Evolutionary conservation across 2,797 vertebrate genomes (phyloP).

Genomic region (Peromyscus nudipes): DNA sequence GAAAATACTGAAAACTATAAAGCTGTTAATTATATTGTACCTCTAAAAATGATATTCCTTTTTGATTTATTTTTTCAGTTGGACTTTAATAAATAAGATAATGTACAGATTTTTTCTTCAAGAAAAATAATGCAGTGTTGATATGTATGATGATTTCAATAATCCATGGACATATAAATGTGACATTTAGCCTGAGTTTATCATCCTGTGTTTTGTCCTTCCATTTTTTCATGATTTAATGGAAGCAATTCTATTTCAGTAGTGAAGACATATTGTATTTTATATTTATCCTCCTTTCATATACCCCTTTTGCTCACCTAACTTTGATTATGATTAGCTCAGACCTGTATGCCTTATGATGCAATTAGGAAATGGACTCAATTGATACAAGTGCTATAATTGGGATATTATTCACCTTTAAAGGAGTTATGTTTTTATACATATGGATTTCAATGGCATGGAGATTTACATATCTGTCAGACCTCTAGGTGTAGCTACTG

Average conservation of each 20-base stretch:
- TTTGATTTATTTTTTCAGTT: background rate
- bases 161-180: background rate
- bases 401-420: background rate
- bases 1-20: background rate
- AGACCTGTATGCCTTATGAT: background rate
- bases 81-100: background rate
- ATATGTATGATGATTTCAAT: background rate
- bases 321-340: background rate
- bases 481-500: background rate
- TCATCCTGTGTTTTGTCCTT: background rate
- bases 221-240: background rate
- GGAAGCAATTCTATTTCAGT: background rate
- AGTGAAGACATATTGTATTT: background rate
- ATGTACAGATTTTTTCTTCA: background rate
- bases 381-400: background rate
- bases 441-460: background rate
- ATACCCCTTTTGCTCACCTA: background rate
- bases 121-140: background rate
- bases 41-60: background rate
- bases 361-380: background rate
- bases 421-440: background rate
- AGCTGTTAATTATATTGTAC: slow-evolving; percentile 7
- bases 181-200: background rate
- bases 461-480: background rate
- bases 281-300: background rate